A percentile compares a stretch with the other conserved stretches of the same genome.
Conservation (phyloP, 2,888 invertebrate species). For the Spicauda simplicius region DNA sequence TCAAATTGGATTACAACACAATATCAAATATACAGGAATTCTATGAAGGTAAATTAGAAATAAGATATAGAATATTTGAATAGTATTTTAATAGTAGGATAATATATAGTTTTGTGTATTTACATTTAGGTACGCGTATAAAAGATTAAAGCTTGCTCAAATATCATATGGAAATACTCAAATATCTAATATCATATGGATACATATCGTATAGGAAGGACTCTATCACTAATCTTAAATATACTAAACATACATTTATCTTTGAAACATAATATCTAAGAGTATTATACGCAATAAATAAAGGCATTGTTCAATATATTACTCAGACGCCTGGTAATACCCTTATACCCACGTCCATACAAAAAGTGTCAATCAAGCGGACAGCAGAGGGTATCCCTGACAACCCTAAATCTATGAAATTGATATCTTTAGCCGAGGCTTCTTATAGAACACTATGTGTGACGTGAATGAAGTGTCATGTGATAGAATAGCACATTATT, state of each 20-base stretch:
- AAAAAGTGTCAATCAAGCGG: constrained; percentile 67
- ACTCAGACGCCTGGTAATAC: constrained; percentile 41
- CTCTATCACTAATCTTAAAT: too few species aligned
- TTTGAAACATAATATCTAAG: background rate
- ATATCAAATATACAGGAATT: too few species aligned
- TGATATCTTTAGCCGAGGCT: constrained; percentile 56
- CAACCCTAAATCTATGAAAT: constrained; percentile 62
- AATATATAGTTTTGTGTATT: too few species aligned
- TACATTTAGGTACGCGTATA: too few species aligned
- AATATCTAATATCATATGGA: too few species aligned
- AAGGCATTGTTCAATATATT: constrained; percentile 46
- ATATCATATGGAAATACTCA: too few species aligned
- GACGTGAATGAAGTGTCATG: background rate
- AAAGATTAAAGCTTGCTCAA: too few species aligned
- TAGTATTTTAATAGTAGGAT: too few species aligned
- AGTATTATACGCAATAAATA: constrained; percentile 6
- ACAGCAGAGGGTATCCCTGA: constrained; percentile 54
- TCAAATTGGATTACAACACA: too few species aligned
- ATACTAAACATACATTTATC: constrained; percentile 5
- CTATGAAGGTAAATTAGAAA: too few species aligned
- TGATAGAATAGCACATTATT: background rate
- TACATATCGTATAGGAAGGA: too few species aligned
- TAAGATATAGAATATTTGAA: too few species aligned
- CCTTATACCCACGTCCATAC: constrained; percentile 45
- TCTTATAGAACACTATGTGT: background rate